Conservation (phyloP, 2,888 invertebrate species). For the Idaea dimidiata region DNA sequence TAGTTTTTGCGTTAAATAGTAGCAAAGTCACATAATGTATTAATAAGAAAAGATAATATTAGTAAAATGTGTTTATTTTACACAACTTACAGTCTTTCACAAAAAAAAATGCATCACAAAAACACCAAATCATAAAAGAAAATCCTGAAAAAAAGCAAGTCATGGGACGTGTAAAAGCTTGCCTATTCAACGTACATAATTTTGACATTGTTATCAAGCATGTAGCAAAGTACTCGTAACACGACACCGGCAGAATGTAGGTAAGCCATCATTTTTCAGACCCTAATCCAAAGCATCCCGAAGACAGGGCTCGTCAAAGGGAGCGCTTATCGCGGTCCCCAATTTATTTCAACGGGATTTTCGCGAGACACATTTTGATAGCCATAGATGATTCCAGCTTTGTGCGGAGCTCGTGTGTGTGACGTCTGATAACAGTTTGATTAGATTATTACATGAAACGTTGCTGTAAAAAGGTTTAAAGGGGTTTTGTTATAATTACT, state of each 20-base stretch:
- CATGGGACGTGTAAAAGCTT: background rate
- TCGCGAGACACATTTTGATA: slow-evolving; percentile 48
- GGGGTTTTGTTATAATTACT: background rate
- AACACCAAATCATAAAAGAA: too few species aligned
- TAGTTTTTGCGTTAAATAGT: too few species aligned
- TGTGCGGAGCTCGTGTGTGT: slow-evolving; percentile 15
- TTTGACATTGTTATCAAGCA: slow-evolving; percentile 1
- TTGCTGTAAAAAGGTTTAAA: slow-evolving; percentile 4
- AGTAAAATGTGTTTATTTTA: background rate
- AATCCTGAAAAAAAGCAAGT: background rate
- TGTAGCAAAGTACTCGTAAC: slow-evolving; percentile 51
- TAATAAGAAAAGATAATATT: too few species aligned
- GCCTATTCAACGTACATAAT: background rate
- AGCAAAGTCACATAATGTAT: too few species aligned
- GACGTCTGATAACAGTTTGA: background rate
- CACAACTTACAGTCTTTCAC: background rate
- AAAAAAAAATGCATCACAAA: background rate
- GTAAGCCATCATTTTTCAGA: slow-evolving; percentile 78
- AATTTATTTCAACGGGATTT: slow-evolving; percentile 75
- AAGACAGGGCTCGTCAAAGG: slow-evolving; percentile 75
- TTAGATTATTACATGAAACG: slow-evolving; percentile 14
- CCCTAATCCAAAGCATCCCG: slow-evolving; percentile 77
- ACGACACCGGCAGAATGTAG: slow-evolving; percentile 43
- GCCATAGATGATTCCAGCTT: slow-evolving; percentile 56
- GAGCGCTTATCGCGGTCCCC: slow-evolving; percentile 73